Conservation (phyloP, 2,797 vertebrate species). For the Enteromius mattozi region DNA sequence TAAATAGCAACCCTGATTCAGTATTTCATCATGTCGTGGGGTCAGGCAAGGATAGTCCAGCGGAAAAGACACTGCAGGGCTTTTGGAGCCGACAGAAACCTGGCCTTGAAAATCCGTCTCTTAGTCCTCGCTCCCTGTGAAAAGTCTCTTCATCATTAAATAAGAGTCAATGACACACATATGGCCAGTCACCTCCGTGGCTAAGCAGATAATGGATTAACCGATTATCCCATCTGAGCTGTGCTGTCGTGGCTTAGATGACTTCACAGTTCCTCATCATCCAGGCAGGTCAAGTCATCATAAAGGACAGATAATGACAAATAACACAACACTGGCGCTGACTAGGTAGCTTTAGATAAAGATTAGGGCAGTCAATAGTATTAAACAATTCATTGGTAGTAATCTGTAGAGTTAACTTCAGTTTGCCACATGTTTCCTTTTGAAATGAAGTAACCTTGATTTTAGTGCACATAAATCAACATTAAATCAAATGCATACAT, state of each 20-base stretch:
- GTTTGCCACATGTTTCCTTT: neutral
- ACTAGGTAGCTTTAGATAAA: neutral
- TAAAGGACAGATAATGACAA: constrained; percentile 42
- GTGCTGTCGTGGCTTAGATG: constrained; percentile 70
- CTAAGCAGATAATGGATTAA: constrained; percentile 77
- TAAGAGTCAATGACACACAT: constrained; percentile 57
- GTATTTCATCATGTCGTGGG: constrained; percentile 17
- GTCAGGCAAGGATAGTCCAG: constrained; percentile 34
- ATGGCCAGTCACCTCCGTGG: constrained; percentile 67
- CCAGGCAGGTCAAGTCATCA: constrained; percentile 25
- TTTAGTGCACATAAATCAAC: neutral
- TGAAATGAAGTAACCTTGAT: neutral
- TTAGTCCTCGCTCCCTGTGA: constrained; percentile 40
- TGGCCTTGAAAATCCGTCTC: constrained; percentile 47
- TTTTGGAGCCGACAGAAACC: constrained; percentile 29
- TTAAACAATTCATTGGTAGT: constrained; percentile 13
- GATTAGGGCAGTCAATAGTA: constrained; percentile 21
- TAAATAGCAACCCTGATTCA: constrained; percentile 14
- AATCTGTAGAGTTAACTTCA: neutral
- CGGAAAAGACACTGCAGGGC: constrained; percentile 18
- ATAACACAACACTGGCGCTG: constrained; percentile 3
- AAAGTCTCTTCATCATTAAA: constrained; percentile 57
- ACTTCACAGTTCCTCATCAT: constrained; percentile 67
- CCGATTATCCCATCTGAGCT: constrained; percentile 75
- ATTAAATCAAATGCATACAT: neutral